phyloP scores from a whole-genome alignment of 2,113 vertebrate genomes.

The Dryoscopus gambensis region DNA sequence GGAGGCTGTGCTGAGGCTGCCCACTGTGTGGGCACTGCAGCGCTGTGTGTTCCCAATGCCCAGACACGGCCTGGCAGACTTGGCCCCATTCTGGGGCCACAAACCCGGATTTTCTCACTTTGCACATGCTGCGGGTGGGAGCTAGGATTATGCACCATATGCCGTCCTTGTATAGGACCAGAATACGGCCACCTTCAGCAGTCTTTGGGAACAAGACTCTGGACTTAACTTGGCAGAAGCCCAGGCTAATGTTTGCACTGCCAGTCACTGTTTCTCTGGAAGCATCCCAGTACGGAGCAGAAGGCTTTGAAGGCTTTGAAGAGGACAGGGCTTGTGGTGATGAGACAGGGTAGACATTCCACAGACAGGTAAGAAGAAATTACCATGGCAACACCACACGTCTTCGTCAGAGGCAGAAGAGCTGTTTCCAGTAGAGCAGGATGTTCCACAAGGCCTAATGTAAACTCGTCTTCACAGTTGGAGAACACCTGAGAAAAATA shows the following conservation, averaged over 20 bases:
- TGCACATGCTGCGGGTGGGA: background rate
- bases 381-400: background rate
- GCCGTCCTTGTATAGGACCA: fast-evolving
- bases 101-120: background rate
- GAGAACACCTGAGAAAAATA: background rate
- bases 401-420: background rate
- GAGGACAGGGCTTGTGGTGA: background rate
- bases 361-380: background rate
- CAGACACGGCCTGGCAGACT: fast-evolving
- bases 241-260: background rate
- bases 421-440: background rate
- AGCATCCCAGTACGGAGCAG: background rate
- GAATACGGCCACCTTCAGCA: background rate
- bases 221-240: background rate
- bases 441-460: background rate
- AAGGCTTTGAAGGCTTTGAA: background rate
- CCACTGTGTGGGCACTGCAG: fast-evolving
- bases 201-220: background rate
- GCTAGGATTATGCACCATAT: background rate
- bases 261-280: background rate
- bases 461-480: background rate
- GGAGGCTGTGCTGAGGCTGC: background rate
- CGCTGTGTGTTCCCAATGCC: background rate
- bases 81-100: background rate
- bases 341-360: background rate